These are phyloP conservation scores for Petrocephalus schoutedeni DNA, from an alignment of 2,797 vertebrate species.

Conservation along the genomic window DNA sequence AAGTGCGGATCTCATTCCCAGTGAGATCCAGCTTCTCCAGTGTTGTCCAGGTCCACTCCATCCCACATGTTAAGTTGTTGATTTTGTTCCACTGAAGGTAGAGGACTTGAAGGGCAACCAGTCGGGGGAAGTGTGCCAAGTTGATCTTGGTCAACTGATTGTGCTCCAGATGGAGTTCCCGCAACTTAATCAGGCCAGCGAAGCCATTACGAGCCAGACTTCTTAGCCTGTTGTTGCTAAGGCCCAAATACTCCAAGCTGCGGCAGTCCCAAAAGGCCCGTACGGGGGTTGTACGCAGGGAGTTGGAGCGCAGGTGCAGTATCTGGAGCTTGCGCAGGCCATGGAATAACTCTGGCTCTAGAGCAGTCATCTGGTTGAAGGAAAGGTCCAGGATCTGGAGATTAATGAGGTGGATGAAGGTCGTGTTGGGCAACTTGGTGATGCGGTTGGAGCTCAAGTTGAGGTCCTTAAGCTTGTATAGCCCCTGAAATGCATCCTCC, in stretches of 20 bases:
- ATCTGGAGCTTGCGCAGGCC: slow-evolving; percentile 96
- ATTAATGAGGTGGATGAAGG: slow-evolving; percentile 99
- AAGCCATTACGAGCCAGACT: slow-evolving; percentile 97
- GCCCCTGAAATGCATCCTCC: slow-evolving; percentile 98
- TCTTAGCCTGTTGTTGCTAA: slow-evolving; percentile 93
- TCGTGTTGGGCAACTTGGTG: slow-evolving; percentile 98
- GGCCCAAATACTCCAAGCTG: slow-evolving; percentile 94
- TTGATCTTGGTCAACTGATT: slow-evolving; percentile 99
- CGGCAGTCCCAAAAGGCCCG: slow-evolving; percentile 97
- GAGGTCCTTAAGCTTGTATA: slow-evolving; percentile 98
- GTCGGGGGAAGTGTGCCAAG: slow-evolving; percentile 96
- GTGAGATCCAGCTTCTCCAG: slow-evolving; percentile 94
- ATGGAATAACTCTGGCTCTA: slow-evolving; percentile 95
- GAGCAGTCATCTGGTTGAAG: slow-evolving; percentile 94
- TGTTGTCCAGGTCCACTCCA: slow-evolving; percentile 97
- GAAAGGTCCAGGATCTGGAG: slow-evolving; percentile 98
- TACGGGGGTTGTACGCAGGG: slow-evolving; percentile 93
- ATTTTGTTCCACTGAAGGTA: slow-evolving; percentile 99
- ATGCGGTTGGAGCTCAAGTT: slow-evolving; percentile 98
- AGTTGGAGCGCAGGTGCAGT: slow-evolving; percentile 93
- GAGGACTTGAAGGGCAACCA: slow-evolving; percentile 89
- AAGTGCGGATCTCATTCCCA: slow-evolving; percentile 87
- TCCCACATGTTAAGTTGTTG: slow-evolving; percentile 89
- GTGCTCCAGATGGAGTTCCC: slow-evolving; percentile 97
- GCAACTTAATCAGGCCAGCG: slow-evolving; percentile 95